Evolutionary conservation across 1,140 invertebrate species (phyloP), one percentile per base, ranked within the genome.

Genomic region (Drosophila pruinosa): DNA sequence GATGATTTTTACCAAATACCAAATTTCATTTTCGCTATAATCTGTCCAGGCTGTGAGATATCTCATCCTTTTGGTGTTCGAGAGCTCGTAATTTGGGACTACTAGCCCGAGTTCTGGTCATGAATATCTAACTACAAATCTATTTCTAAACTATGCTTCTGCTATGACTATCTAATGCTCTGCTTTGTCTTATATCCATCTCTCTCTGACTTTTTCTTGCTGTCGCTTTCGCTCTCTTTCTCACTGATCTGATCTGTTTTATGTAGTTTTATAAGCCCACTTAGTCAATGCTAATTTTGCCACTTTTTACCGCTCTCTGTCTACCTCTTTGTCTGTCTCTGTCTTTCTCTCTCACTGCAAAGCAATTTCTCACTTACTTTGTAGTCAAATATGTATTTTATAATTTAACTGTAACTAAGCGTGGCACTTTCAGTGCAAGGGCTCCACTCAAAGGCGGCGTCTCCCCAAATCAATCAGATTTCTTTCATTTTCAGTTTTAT

Each of bases 111-210:
- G 52, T 65, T 71, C 45, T 64, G 68, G 26, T 71, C 26, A 58
- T 65, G 52, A 45, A 72, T 57, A 72, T 52, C 68, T 72, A 67
- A 53, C 68, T 72, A 21, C 21, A n/a, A 56, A 48, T 65, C 21
- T 50, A 24, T 5, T 19, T 17, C 58, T 39, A 12, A 12, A 10
- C 53, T 56, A 45, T 38, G 41, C 48, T 59, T 39, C 34, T 39
- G 48, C 67, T 62, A 53, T 53, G 17, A n/a, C 64, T 17, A 17
- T 19, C 24, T 54, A 14, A 21, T 62, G 22, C 21, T 64, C 57
- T 63, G 38, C 17, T 61, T 65, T 53, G 28, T 56, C 52, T 45
- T 10, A 14, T 31, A 8, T 15, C 10, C 31, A 8, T 67, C 15
- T 52, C 54, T 73, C 15, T 63, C 52, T 62, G n/a, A n/a, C 31